Evolutionary conservation across 2,797 vertebrate species (phyloP).

Genomic region (Sebastes matsubarae): DNA sequence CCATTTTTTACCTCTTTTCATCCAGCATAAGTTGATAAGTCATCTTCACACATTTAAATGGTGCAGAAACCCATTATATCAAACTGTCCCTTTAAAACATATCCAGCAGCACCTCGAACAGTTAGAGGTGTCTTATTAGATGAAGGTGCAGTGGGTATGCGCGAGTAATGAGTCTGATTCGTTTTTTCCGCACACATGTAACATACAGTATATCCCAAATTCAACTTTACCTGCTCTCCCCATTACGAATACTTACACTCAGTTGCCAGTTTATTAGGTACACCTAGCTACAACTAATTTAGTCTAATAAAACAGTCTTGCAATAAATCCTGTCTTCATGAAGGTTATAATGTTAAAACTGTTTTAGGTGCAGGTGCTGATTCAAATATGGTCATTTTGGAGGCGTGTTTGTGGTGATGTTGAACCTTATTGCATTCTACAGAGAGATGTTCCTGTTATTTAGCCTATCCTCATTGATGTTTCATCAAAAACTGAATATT

Average conservation of each 20-base stretch:
- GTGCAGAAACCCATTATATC: neutral
- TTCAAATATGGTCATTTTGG: neutral
- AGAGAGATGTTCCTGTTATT: neutral
- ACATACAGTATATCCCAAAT: neutral
- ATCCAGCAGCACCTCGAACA: neutral
- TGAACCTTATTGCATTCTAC: neutral
- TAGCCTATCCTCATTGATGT: neutral
- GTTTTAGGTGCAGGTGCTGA: neutral
- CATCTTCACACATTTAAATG: conserved; percentile 11
- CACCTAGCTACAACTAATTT: neutral
- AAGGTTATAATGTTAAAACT: neutral
- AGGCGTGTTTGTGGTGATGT: neutral
- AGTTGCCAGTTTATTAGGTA: neutral
- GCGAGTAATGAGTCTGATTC: neutral
- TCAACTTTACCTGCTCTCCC: neutral
- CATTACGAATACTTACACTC: neutral
- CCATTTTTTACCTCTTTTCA: neutral
- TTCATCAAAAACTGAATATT: neutral
- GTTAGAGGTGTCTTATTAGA: neutral
- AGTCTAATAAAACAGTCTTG: neutral
- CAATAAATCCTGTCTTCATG: neutral
- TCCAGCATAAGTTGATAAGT: neutral
- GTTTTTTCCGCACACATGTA: neutral
- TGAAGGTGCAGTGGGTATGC: neutral
- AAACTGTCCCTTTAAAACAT: neutral